These are phyloP conservation scores for Melanotaenia parkinsoni DNA, from an alignment of 2,797 vertebrate species.

Conservation along the genomic window DNA sequence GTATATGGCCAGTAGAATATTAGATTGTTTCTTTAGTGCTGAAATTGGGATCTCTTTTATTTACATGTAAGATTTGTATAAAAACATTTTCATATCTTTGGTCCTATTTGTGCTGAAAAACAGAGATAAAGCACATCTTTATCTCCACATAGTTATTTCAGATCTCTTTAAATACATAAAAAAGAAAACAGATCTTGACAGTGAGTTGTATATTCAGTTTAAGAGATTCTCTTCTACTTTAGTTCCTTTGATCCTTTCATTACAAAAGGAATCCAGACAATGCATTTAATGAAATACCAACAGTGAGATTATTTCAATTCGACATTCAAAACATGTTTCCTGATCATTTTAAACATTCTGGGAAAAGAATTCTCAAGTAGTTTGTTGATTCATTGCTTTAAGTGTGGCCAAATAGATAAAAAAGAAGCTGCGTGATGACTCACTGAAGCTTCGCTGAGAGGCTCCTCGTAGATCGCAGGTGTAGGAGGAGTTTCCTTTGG, in stretches of 20 bases:
- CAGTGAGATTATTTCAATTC: not conserved
- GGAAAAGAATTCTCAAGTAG: not conserved
- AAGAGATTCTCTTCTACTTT: not conserved
- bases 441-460: slow-evolving; percentile 79
- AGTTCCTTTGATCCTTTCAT: not conserved
- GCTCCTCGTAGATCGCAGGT: slow-evolving; percentile 83
- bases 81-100: not conserved
- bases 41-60: not conserved
- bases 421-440: slow-evolving; percentile 58
- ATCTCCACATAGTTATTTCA: not conserved
- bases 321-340: not conserved
- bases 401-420: slow-evolving; percentile 8
- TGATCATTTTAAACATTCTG: not conserved
- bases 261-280: not conserved
- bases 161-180: not conserved
- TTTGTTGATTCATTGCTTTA: slow-evolving; percentile 16
- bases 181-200: not conserved
- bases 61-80: not conserved
- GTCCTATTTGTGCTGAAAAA: not conserved
- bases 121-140: not conserved
- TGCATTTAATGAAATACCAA: not conserved
- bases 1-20: not conserved
- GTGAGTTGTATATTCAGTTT: not conserved
- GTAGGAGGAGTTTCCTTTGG: slow-evolving; percentile 82
- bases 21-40: not conserved